Evolutionary conservation across 2,113 vertebrate species (phyloP).

Genomic region (Pedionomus torquatus): DNA sequence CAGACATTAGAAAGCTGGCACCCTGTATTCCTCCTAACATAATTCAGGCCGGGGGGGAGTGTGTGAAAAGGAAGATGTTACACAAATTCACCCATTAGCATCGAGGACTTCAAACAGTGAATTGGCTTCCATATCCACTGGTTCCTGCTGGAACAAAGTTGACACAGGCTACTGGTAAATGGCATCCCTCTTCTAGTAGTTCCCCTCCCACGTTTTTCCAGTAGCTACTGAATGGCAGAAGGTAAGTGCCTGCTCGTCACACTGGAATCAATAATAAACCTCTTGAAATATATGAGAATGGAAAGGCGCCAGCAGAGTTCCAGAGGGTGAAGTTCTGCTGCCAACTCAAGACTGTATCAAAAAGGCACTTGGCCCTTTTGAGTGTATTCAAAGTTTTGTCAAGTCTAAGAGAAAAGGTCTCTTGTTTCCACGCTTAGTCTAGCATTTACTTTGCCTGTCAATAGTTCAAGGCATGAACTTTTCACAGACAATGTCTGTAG

Average conservation of each 20-base stretch:
- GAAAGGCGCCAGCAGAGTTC: not conserved
- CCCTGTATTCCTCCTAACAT: not conserved
- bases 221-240: not conserved
- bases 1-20: constrained; percentile 22
- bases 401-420: not conserved
- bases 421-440: constrained; percentile 59
- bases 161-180: not conserved
- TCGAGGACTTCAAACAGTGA: not conserved
- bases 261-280: not conserved
- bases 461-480: constrained; percentile 84
- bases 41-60: not conserved
- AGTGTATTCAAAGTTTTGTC: not conserved
- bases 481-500: constrained; percentile 79
- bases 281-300: not conserved
- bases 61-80: constrained; percentile 5
- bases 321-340: not conserved
- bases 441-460: constrained; percentile 78
- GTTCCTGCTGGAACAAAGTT: not conserved
- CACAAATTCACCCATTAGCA: not conserved
- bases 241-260: not conserved
- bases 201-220: not conserved
- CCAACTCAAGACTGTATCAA: not conserved
- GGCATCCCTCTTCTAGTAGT: not conserved
- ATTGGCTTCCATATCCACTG: not conserved
- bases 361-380: not conserved